Base-by-base conservation (phyloP, 2,888 invertebrate genomes). In the Ormyrus rosae region DNA sequence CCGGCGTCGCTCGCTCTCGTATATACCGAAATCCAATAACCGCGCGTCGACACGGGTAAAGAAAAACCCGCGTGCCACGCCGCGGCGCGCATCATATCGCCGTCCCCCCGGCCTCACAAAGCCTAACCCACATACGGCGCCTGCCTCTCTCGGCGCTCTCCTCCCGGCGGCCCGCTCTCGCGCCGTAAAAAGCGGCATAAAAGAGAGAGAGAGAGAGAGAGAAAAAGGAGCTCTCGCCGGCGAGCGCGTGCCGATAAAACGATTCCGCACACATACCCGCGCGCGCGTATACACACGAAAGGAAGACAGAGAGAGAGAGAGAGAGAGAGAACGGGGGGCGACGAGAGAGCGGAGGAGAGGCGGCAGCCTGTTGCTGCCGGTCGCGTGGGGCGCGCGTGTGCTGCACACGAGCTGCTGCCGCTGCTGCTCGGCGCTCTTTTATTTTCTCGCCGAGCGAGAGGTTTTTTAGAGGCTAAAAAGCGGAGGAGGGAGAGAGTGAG, bases 371-470 rank as follows among this genome's bases (percentile, higher is more conserved):
- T 79, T 64, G 79, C 75, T 68, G 68, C 45, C n/a, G 81, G 80
- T 81, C 84, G 83, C 82, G 79, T 81, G 81, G 78, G 80, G 83
- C 83, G 82, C 81, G 80, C 83, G 84, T 84, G 84, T 84, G 85
- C 83, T 83, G 82, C 71, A 48, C 76, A 56, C 68, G 63, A 48
- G 56, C 73, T 80, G 67, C 76, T 48, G 63, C 70, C 34, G 34
- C 34, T 34, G 56, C 65, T 67, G 58, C 64, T 34, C 3, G 34
- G 4, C 71, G 75, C 81, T 82, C 82, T 78, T 78, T 63, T 77
- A 70, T 60, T 34, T 34, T 53, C 79, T 81, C 69, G 78, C 65
- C 68, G 34, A 34, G 34, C 34, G 34, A 34, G 34, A 34, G 34
- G 34, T 67, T 58, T 56, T 79, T 67, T 69, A 34, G 34, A 34